Percentiles rank a stretch among this genome's conserved stretches.
phyloP scores from a whole-genome alignment of 2,888 invertebrate genomes.

The Phlogophora meticulosa region DNA sequence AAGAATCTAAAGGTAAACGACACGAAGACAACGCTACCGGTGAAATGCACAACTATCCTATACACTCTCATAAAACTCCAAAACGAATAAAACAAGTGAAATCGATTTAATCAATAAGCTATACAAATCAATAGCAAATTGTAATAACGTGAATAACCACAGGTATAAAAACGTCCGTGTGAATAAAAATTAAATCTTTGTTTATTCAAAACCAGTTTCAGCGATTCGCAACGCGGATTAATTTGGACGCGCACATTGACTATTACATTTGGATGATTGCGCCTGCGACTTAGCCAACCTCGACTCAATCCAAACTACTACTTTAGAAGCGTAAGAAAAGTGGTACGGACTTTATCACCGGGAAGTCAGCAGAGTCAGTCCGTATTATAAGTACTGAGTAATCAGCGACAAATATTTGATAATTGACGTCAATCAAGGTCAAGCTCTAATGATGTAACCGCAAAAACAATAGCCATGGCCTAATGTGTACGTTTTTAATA shows the following conservation, averaged over 20 bases:
- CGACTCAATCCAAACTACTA: constrained; percentile 7
- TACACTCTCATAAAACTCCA: constrained; percentile 32
- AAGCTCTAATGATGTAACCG: constrained; percentile 81
- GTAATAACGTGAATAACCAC: constrained; percentile 31
- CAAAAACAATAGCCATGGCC: constrained; percentile 77
- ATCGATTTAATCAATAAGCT: constrained; percentile 30
- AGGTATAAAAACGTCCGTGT: constrained; percentile 41
- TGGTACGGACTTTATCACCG: constrained; percentile 10
- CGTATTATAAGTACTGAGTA: constrained; percentile 67
- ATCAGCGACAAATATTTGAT: constrained; percentile 78
- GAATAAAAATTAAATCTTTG: constrained; percentile 59
- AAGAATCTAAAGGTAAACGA: constrained; percentile 78
- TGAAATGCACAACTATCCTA: constrained; percentile 32
- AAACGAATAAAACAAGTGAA: constrained; percentile 57
- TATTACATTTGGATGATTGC: constrained; percentile 52
- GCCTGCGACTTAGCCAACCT: constrained; percentile 13
- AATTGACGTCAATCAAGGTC: constrained; percentile 82
- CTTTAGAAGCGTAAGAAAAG: constrained; percentile 24
- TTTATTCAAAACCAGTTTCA: constrained; percentile 67
- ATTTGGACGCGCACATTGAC: constrained; percentile 53
- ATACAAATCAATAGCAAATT: constrained; percentile 28
- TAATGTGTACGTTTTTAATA: constrained; percentile 73
- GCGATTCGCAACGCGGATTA: constrained; percentile 60
- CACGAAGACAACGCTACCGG: constrained; percentile 58
- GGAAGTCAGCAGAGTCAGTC: constrained; percentile 43